These are phyloP conservation scores for Sinotaia quadrata DNA, from an alignment of 2,888 invertebrate genomes.

Conservation along the genomic window DNA sequence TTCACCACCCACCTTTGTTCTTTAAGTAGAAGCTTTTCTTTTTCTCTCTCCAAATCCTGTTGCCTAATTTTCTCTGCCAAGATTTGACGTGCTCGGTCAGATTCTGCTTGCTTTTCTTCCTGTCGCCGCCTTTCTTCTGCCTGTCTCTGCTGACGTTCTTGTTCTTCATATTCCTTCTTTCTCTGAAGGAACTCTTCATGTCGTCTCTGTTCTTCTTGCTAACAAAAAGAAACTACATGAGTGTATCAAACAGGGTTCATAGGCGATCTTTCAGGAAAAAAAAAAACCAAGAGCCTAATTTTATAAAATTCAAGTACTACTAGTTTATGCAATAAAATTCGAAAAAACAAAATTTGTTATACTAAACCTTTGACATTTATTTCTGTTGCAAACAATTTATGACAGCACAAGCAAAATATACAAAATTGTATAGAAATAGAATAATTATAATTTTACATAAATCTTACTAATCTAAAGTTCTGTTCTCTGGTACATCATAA, in stretches of 20 bases:
- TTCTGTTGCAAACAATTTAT: no score
- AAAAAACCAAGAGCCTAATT: no score
- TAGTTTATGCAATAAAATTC: no score
- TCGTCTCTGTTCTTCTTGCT: conserved; percentile 50
- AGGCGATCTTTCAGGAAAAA: no score
- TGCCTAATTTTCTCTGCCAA: conserved; percentile 41
- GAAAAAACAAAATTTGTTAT: no score
- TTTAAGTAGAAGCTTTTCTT: conserved; percentile 43
- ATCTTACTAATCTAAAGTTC: no score
- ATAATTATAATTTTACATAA: no score
- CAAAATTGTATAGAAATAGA: no score
- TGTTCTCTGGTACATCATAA: no score
- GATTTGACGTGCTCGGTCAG: conserved; percentile 45
- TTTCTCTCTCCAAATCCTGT: conserved; percentile 48
- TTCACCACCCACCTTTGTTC: conserved; percentile 48
- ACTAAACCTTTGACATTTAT: no score
- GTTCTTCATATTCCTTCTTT: conserved; percentile 53
- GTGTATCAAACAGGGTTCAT: not conserved
- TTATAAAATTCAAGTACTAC: no score
- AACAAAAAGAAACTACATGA: conserved; percentile 2
- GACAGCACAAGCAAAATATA: no score
- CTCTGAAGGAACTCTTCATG: conserved; percentile 48
- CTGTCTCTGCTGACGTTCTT: conserved; percentile 45
- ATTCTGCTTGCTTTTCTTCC: conserved; percentile 43
- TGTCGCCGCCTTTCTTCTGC: conserved; percentile 49